Base-by-base conservation (phyloP, 2,113 vertebrate genomes). In the Callopanchax toddi region DNA sequence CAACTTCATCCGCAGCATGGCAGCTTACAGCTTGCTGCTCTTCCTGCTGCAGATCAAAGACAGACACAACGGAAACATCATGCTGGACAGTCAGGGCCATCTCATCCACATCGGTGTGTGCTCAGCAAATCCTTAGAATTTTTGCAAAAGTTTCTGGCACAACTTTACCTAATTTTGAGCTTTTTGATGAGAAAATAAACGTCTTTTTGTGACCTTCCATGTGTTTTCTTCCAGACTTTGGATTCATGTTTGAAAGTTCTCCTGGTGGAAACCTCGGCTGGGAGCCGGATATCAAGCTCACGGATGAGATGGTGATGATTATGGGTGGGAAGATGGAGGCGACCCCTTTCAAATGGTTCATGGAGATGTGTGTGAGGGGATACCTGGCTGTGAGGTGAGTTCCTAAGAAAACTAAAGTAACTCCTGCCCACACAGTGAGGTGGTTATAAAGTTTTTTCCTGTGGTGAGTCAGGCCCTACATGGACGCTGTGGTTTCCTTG, bases 251-350 rank as follows among this genome's bases (percentile, higher is more conserved):
- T 80, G 97, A 99, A 84, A 99, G 96, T 78, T 99, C 97, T 16
- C 97, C 97, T 0, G 97, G 97, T 0, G 96, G 97, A 37, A 98
- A 98, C 84, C 93, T 99, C 9, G 96, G 97, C 77, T 99, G 97
- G 97, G 97, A 99, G 67, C 97, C 97, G 0, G 96, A 99, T 79
- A 98, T 99, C 85, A 99, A 99, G 67, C 92, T 99, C 58, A 98
- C 96, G 0, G 96, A 98, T 18, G 97, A 99, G 87, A 99, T 99
- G 97, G 97, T 99, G 87, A 99, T 98, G 97, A 98, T 99, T 82
- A 99, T 98, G 97, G 97, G 97, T 1, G 96, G 96, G 18, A 99
- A 99, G 81, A 99, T 99, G 96, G 97, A 99, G 85, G 97, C 97
- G n/a, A 99, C 97, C 0, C 97, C 97, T 0, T 99, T 99, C 89